phyloP scores from a whole-genome alignment of 2,888 invertebrate species.

The Drosophila setosimentum region DNA sequence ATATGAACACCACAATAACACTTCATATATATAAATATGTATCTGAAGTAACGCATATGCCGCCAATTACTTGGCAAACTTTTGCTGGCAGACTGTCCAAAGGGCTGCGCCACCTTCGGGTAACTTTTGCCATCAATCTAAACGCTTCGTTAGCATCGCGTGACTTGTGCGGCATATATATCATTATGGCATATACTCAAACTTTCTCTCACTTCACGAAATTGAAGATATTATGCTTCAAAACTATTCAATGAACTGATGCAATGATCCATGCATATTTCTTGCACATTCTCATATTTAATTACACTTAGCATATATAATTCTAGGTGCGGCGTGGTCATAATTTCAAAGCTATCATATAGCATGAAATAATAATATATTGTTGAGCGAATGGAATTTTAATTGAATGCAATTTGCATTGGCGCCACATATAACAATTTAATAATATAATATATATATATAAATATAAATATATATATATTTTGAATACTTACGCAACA shows the following conservation, averaged over 20 bases:
- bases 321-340: conserved; percentile 46
- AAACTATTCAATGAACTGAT: conserved; percentile 22
- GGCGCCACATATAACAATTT: conserved; percentile 31
- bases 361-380: conserved; percentile 40
- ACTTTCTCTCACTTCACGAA: background rate
- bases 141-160: conserved; percentile 74
- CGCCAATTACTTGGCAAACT: conserved; percentile 72
- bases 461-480: conserved; percentile 1
- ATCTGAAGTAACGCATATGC: conserved; percentile 25
- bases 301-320: background rate
- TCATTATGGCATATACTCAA: background rate
- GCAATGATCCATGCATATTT: conserved; percentile 17
- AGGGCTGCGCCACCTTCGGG: conserved; percentile 26
- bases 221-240: conserved; percentile 2
- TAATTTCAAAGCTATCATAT: conserved; percentile 38
- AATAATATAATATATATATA: background rate
- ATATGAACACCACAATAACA: conserved; percentile 30
- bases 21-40: conserved; percentile 2
- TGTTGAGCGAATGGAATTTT: conserved; percentile 48
- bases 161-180: conserved; percentile 44
- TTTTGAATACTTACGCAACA: conserved; percentile 83
- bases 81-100: conserved; percentile 56
- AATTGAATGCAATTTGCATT: conserved; percentile 56
- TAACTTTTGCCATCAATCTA: conserved; percentile 54
- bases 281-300: conserved; percentile 1